Conservation (phyloP, 2,113 vertebrate species). For the Natator depressus region DNA sequence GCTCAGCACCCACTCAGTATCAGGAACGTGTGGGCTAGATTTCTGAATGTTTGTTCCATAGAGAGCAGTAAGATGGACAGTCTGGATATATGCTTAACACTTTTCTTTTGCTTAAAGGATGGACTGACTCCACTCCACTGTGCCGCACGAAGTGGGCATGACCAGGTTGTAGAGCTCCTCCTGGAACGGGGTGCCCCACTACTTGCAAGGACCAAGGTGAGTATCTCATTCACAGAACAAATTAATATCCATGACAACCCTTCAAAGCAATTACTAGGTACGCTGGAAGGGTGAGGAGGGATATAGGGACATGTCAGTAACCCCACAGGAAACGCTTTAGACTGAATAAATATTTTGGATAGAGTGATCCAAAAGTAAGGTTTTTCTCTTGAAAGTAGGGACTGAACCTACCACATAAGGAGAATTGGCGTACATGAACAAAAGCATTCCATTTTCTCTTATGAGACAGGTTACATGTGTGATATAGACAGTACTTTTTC, state of each 20-base stretch:
- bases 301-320: background rate
- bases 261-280: background rate
- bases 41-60: background rate
- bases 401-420: background rate
- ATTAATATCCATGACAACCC: background rate
- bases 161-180: constrained; percentile 93
- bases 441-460: rapidly evolving
- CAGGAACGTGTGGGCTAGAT: rapidly evolving
- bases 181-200: constrained; percentile 94
- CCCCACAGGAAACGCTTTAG: background rate
- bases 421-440: rapidly evolving
- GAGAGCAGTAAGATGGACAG: background rate
- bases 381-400: background rate
- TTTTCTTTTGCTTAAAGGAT: constrained; percentile 81
- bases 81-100: background rate
- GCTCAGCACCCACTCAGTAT: background rate
- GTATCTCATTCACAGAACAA: background rate
- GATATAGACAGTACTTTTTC: background rate
- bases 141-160: constrained; percentile 95
- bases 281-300: background rate
- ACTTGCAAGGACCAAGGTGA: constrained; percentile 95
- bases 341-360: background rate
- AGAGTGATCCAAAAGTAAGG: background rate
- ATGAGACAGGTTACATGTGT: background rate
- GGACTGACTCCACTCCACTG: constrained; percentile 97